Conservation (phyloP, 2,888 invertebrate species). For the Conops quadrifasciatus region DNA sequence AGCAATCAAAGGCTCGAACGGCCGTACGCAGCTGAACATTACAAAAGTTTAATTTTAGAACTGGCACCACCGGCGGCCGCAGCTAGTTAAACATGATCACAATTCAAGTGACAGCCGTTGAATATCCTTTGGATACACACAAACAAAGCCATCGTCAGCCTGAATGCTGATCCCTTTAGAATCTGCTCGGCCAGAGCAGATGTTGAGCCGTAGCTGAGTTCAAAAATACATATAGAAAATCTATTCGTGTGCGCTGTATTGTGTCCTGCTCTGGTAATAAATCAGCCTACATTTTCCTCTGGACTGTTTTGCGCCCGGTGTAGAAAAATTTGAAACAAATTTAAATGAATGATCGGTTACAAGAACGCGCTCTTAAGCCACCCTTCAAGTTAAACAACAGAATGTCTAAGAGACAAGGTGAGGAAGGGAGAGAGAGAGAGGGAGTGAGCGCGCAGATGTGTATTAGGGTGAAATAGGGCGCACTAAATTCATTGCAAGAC, state of each 20-base stretch:
- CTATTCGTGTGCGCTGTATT: too few relatives aligned
- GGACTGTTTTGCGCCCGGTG: not conserved
- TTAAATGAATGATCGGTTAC: conserved; percentile 24
- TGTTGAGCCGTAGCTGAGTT: conserved; percentile 16
- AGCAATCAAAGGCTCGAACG: too few relatives aligned
- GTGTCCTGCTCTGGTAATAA: conserved; percentile 3
- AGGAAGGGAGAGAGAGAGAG: too few relatives aligned
- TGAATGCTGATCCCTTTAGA: conserved; percentile 24
- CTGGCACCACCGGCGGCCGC: not conserved
- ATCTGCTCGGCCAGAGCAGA: conserved; percentile 25
- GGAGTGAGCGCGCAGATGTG: too few relatives aligned
- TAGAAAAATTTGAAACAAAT: conserved; percentile 29
- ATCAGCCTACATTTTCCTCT: conserved; percentile 3
- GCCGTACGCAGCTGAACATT: too few relatives aligned
- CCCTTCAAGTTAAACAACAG: not conserved
- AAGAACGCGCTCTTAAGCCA: conserved; percentile 8
- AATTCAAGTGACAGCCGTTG: conserved; percentile 24
- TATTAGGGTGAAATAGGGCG: too few relatives aligned
- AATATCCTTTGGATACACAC: conserved; percentile 30
- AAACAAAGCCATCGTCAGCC: conserved; percentile 18
- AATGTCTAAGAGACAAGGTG: too few relatives aligned
- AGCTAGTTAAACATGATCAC: conserved; percentile 3
- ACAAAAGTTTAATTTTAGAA: too few relatives aligned
- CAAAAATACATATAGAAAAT: conserved; percentile 16
- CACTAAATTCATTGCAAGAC: too few relatives aligned